Conservation (phyloP, 53 echinoderm and acorn worm genomes). For the Paelopatides confundens region DNA sequence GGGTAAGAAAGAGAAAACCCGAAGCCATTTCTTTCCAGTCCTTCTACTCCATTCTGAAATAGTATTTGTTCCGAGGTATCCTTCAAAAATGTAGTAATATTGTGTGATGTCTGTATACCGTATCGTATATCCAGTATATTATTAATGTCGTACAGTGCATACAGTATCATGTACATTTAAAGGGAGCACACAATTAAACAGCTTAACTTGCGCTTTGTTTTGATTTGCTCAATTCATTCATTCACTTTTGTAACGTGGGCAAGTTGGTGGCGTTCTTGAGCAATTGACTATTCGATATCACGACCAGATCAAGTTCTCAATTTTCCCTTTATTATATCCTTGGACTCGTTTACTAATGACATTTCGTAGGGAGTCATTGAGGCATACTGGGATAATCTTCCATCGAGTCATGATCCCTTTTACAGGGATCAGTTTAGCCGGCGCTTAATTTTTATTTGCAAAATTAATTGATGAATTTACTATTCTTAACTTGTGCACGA, state of each 20-base stretch:
- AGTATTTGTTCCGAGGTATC: slow-evolving; percentile 31
- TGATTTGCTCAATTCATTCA: slow-evolving; percentile 4
- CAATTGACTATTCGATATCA: background rate
- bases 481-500: too few species aligned
- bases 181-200: background rate
- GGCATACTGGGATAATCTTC: too few species aligned
- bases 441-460: too few species aligned
- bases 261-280: background rate
- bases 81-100: background rate
- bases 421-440: too few species aligned
- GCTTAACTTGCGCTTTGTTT: background rate
- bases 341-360: too few species aligned
- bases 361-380: too few species aligned
- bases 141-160: background rate
- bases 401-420: too few species aligned
- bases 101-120: too few species aligned
- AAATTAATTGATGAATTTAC: too few species aligned
- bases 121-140: too few species aligned
- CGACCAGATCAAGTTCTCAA: too few species aligned
- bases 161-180: background rate
- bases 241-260: background rate
- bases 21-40: slow-evolving; percentile 23
- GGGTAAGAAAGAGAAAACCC: slow-evolving; percentile 49
- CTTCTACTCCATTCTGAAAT: slow-evolving; percentile 46
- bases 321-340: too few species aligned